phyloP scores from a whole-genome alignment of 1,140 invertebrate species.

The Phocides pigmalion region DNA sequence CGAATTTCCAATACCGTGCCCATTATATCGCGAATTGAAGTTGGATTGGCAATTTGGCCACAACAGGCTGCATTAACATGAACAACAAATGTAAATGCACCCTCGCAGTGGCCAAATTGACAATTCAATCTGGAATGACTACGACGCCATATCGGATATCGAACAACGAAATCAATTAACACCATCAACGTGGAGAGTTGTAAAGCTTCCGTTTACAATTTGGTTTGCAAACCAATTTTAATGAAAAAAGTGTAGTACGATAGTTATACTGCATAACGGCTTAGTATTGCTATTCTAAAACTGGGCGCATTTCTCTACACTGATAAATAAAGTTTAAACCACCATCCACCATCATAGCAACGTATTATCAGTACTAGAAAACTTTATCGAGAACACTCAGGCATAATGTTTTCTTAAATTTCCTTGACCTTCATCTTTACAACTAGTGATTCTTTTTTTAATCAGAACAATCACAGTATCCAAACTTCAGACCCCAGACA shows the following conservation, averaged over 20 bases:
- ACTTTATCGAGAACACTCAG: too few species aligned
- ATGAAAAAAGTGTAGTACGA: conserved; percentile 1
- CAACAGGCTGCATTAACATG: conserved; percentile 30
- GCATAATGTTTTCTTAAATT: too few species aligned
- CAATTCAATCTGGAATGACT: conserved; percentile 36
- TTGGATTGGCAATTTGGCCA: conserved; percentile 31
- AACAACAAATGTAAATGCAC: conserved; percentile 35
- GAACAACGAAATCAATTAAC: conserved; percentile 35
- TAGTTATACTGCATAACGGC: neutral
- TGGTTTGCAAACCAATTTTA: conserved; percentile 26
- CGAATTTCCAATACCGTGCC: conserved; percentile 4
- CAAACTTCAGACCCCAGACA: too few species aligned
- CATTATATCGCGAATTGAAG: conserved; percentile 11
- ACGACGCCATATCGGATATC: conserved; percentile 32
- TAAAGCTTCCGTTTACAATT: conserved; percentile 28
- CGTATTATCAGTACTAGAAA: too few species aligned
- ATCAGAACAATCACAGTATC: too few species aligned
- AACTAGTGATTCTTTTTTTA: too few species aligned
- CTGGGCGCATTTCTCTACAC: too few species aligned
- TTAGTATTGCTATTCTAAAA: too few species aligned
- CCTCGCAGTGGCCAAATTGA: conserved; percentile 34
- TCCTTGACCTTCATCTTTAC: too few species aligned
- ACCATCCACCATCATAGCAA: too few species aligned
- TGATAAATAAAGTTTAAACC: too few species aligned
- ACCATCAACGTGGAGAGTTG: conserved; percentile 20